phyloP scores from a whole-genome alignment of 2,888 invertebrate genomes.

The Hoplodrina ambigua region DNA sequence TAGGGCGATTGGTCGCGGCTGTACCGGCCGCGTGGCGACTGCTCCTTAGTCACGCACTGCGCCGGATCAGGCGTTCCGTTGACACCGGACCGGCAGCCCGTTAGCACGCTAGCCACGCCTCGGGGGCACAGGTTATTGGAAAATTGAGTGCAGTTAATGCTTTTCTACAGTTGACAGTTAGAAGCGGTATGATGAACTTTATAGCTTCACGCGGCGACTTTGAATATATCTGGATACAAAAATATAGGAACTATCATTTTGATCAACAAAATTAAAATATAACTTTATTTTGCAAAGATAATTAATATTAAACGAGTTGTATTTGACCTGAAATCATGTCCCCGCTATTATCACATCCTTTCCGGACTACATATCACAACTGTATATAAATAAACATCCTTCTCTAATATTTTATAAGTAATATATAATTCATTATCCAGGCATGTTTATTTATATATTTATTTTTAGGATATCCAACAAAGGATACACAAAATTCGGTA shows the following conservation, averaged over 20 bases:
- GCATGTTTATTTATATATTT: neutral
- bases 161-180: conserved; percentile 55
- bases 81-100: conserved; percentile 48
- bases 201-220: conserved; percentile 3
- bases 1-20: conserved; percentile 65
- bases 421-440: neutral
- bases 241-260: no score
- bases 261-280: neutral
- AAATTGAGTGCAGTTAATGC: conserved; percentile 58
- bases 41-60: conserved; percentile 62
- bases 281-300: neutral
- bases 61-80: conserved; percentile 46
- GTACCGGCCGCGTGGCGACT: conserved; percentile 50
- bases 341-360: conserved; percentile 37
- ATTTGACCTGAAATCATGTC: conserved; percentile 32
- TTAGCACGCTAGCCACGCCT: conserved; percentile 51
- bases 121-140: conserved; percentile 60
- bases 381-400: conserved; percentile 16
- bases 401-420: neutral
- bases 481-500: no score
- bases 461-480: no score
- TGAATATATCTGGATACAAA: neutral
- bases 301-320: neutral
- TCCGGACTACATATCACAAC: conserved; percentile 5
- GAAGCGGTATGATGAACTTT: conserved; percentile 51